Conservation (phyloP, 2,113 vertebrate genomes). For the Mastomys natalensis region DNA sequence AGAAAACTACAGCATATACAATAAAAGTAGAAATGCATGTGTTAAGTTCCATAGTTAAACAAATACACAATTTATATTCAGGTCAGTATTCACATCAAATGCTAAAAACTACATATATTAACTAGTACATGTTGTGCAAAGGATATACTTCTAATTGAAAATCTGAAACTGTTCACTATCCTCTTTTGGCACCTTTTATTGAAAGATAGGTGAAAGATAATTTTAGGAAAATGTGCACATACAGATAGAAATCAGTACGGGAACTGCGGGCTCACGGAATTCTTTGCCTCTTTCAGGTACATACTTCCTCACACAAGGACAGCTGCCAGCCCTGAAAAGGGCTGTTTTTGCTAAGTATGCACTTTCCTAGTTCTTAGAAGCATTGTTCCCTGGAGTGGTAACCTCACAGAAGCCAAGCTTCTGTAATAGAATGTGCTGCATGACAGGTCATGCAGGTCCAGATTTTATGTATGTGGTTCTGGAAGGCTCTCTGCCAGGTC, state of each 20-base stretch:
- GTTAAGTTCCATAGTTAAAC: not conserved
- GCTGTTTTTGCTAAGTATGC: slow-evolving; percentile 46
- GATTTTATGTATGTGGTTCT: slow-evolving; percentile 42
- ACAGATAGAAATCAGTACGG: not conserved
- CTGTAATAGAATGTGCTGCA: slow-evolving; percentile 44
- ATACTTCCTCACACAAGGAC: not conserved
- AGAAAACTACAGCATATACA: not conserved
- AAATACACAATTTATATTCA: not conserved
- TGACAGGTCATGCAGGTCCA: slow-evolving; percentile 54
- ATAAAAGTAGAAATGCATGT: not conserved
- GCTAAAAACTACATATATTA: not conserved
- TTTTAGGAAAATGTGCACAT: not conserved
- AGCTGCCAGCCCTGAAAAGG: slow-evolving; percentile 27
- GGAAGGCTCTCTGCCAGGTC: slow-evolving; percentile 38
- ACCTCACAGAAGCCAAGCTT: slow-evolving; percentile 52
- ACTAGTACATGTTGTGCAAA: not conserved
- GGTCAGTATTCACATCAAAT: not conserved
- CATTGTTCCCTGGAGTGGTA: slow-evolving; percentile 53
- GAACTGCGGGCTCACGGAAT: not conserved
- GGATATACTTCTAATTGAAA: not conserved
- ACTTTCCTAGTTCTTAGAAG: slow-evolving; percentile 58
- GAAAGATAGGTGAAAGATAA: not conserved
- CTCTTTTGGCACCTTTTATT: not conserved
- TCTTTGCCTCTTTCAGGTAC: not conserved
- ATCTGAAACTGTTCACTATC: not conserved